Base-by-base conservation (phyloP, 2,797 vertebrate species). In the Centropyge bicolor region DNA sequence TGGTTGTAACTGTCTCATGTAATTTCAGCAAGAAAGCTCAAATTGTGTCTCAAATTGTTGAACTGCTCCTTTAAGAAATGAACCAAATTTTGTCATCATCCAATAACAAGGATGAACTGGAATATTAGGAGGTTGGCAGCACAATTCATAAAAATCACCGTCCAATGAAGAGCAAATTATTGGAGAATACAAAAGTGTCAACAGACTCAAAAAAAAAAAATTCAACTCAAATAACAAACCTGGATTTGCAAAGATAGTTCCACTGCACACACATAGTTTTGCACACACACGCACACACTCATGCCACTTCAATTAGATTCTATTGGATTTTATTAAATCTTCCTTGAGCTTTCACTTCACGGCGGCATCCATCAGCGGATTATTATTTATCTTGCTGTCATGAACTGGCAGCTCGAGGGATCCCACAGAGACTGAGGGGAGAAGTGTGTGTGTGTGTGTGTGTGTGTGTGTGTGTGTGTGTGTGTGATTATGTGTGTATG, bases 251-350 rank as follows among this genome's bases (percentile, higher is more conserved):
- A 48, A 80, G 27, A 14, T 24, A 48, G 24, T 43, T 38, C 52
- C 70, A 71, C 51, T 13, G 14, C 63, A 72, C 17, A 79, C 40
- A 22, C 64, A 71, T 9, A 24, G 7, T 54, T 63, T 76, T 10
- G 10, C 45, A 16, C 45, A 51, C 19, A 62, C 40, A 31, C 54
- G 61, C 86, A 78, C 75, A 63, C 67, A 36, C 40, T 38, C 64
- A 59, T 67, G 78, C 83, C 83, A 87, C 83, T 92, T 89, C 90
- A 93, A 93, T 94, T 93, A 94, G 85, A 93, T 93, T 92, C 81
- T 91, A 91, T 89, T 93, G 92, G 90, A 91, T 94, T 94, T 93
- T 87, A 95, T 94, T 94, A 92, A 95, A 95, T 95, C 93, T 94
- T 92, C 86, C 85, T 86, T 77, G 69, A 88, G 92, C 90, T 92